Evolutionary conservation across 2,888 invertebrate genomes (phyloP), one percentile per base, ranked within the genome.

Genomic region (Panopea generosa): DNA sequence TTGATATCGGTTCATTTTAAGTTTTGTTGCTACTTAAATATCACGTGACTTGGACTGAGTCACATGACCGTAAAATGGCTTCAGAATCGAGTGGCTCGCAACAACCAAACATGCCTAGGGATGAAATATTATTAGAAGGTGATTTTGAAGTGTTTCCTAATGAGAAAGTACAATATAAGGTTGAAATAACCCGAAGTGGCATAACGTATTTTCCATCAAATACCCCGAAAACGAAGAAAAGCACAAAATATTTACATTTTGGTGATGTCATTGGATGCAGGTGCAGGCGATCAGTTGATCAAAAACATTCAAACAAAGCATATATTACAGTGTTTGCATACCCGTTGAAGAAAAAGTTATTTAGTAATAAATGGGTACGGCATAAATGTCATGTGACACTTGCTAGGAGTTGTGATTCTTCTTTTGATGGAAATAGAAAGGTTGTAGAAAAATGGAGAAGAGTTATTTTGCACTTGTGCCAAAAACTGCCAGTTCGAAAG

Each of bases 221-320:
- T 40, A 70, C 66, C 22, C 69, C 50, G 7, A 84, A 77, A 62
- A 75, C 68, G 22, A 56, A 65, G 9, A 83, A 80, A 67, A 80
- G 74, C 38, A 72, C 73, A n/a, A 83, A 85, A 73, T 81, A 76
- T 29, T 45, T 88, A 43, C 87, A 85, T 66, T 83, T 88, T 65
- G 85, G 86, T 60, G 91, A 91, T 82, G 82, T 90, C 45, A 81
- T 90, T 16, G 91, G 91, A 4, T 91, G 91, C 74, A 86, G 87
- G 49, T 86, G 87, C 60, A 79, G 84, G 63, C 85, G 85, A 62
- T 85, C 86, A 14, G 56, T 63, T 29, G 82, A 75, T 68, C 77
- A 59, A 75, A 84, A 76, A 73, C 75, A 74, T 56, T 52, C 27
- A 29, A 74, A 33, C 81, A 84, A 61, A 78, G 83, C 65, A 50